Evolutionary conservation across 2,888 invertebrate species (phyloP).

Genomic region (Ectemnius cavifrons): DNA sequence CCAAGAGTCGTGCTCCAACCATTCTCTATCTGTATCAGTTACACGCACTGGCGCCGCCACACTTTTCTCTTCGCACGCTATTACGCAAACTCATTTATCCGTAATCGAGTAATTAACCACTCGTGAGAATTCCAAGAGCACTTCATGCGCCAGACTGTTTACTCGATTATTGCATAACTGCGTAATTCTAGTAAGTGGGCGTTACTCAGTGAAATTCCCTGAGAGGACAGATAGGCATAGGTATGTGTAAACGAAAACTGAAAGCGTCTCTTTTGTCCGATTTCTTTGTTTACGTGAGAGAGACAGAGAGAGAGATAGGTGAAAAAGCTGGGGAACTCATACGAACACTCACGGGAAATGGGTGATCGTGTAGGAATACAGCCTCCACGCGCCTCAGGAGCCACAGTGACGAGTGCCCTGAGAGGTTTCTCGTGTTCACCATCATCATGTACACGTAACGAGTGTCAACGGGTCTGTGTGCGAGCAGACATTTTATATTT

Average conservation of each 20-base stretch:
- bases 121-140: not conserved
- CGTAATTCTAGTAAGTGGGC: too few relatives aligned
- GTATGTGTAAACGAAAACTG: not conserved
- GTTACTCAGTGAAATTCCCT: too few relatives aligned
- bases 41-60: not conserved
- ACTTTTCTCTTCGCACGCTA: not conserved
- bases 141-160: too few relatives aligned
- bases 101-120: constrained; percentile 10
- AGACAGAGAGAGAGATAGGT: not conserved
- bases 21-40: not conserved
- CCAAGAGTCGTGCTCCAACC: not conserved
- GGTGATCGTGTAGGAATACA: constrained; percentile 11
- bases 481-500: constrained; percentile 8
- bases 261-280: not conserved
- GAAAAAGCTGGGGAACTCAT: not conserved
- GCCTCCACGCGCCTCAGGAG: constrained; percentile 34
- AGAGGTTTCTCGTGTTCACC: constrained; percentile 62
- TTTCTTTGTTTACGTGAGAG: not conserved
- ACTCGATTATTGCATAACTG: too few relatives aligned
- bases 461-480: not conserved
- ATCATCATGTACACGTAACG: constrained; percentile 42
- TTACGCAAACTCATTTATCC: not conserved
- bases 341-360: not conserved
- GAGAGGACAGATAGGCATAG: not conserved
- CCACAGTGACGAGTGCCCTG: constrained; percentile 49